Evolutionary conservation across 2,113 vertebrate genomes (phyloP), one percentile per base, ranked within the genome.

Genomic region (Prietella phreatophila): DNA sequence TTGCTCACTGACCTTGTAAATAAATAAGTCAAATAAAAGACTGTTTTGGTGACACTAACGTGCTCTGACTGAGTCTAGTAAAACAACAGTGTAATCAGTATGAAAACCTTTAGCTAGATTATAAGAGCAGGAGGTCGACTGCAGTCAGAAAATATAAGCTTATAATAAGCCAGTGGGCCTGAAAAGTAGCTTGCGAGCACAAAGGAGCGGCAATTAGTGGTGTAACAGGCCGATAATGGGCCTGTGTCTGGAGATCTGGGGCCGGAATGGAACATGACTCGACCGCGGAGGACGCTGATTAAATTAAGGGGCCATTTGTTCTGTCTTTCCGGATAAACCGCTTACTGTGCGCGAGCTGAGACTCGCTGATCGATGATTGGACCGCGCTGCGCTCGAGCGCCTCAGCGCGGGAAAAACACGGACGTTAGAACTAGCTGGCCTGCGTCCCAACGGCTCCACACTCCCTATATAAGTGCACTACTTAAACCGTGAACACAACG

Each of bases 241-340:
- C 88, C 91, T 92, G 93, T 95, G 95, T 95, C 95, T 95, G 93
- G 93, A 95, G 93, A 95, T 94, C 94, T 91, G 93, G 93, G 95
- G 96, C 94, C 92, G 91, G 93, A 91, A 84, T 86, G 86, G 95
- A 95, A 94, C 94, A 88, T 97, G 96, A 99, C 98, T 96, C 94
- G 96, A 97, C 97, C 96, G 96, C 87, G 90, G 94, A 95, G 95
- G 93, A 95, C 90, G 91, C 94, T 97, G 96, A 99, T 99, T 97
- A 91, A 96, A 98, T 99, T 98, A 97, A 92, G 94, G 94, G 93
- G 94, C 97, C 96, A 98, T 99, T 97, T 98, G 96, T 95, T 95
- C 90, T 95, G 84, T 85, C 84, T 92, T 96, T 95, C 94, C 94
- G 93, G 95, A 94, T 93, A 93, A 95, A 94, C 93, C 96, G 50